A percentile compares a stretch with the other conserved stretches of the same genome.
Evolutionary conservation across 2,888 invertebrate species (phyloP).

Genomic region (Hyposoter dolosus): DNA sequence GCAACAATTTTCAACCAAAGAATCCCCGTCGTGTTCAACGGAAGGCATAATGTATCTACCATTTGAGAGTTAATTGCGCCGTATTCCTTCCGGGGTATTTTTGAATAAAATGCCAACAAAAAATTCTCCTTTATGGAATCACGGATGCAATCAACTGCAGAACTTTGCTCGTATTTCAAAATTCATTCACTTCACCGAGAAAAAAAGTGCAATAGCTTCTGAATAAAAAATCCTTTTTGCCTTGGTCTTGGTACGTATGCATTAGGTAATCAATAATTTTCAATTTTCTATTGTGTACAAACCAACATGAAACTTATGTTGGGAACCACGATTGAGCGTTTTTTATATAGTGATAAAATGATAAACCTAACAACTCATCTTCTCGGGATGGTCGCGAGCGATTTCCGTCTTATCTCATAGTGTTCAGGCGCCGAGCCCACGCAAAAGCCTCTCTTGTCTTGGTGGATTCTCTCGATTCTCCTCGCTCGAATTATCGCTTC

Average conservation of each 20-base stretch:
- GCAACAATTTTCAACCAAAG: constrained; percentile 44
- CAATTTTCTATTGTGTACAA: background rate
- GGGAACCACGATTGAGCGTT: background rate
- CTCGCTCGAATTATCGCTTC: constrained; percentile 36
- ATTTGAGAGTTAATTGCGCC: background rate
- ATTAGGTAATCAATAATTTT: background rate
- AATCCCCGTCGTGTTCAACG: constrained; percentile 28
- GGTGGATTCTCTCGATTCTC: constrained; percentile 34
- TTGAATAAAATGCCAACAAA: background rate
- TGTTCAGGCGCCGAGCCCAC: constrained; percentile 54
- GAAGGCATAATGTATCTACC: constrained; percentile 20
- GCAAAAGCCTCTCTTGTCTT: constrained; percentile 34
- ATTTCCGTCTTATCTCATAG: constrained; percentile 64
- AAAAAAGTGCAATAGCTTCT: background rate
- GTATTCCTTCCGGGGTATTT: background rate
- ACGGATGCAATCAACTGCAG: constrained; percentile 1
- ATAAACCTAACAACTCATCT: constrained; percentile 69
- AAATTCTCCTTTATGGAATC: background rate
- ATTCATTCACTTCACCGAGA: background rate
- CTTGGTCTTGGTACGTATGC: background rate
- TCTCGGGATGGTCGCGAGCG: constrained; percentile 13
- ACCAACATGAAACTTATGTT: background rate
- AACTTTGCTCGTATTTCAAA: background rate
- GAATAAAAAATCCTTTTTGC: background rate
- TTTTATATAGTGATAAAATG: constrained; percentile 56